Percentiles rank a stretch among this genome's conserved stretches.
These are phyloP conservation scores for Dufourea novaeangliae DNA, from an alignment of 1,140 invertebrate genomes.

Conservation along the genomic window DNA sequence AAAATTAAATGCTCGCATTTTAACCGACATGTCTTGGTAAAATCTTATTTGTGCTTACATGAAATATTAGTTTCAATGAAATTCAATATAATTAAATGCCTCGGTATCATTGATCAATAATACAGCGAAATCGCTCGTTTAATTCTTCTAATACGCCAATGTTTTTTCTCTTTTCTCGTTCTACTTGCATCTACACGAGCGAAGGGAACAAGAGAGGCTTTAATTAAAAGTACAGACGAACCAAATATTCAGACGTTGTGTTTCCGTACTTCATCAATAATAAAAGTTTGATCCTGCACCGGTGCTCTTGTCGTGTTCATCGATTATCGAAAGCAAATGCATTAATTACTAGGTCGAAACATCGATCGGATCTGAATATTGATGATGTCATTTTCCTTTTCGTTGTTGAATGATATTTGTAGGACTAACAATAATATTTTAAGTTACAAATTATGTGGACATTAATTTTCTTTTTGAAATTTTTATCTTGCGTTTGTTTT, in stretches of 20 bases:
- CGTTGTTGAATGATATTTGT: neutral
- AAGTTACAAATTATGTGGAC: no score
- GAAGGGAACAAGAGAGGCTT: neutral
- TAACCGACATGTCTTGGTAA: no score
- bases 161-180: neutral
- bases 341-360: constrained; percentile 9
- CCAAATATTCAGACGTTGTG: neutral
- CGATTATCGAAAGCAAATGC: constrained; percentile 9
- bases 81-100: neutral
- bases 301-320: neutral
- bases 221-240: neutral
- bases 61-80: neutral
- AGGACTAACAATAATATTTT: neutral
- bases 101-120: neutral
- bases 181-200: no score
- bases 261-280: constrained; percentile 1
- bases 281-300: neutral
- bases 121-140: neutral
- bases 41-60: no score
- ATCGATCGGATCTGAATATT: neutral
- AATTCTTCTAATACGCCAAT: neutral
- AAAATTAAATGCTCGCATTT: no score
- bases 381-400: neutral
- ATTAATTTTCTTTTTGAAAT: no score
- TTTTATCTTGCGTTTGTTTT: no score